Conservation (phyloP, 2,113 vertebrate genomes). For the Nibea albiflora region DNA sequence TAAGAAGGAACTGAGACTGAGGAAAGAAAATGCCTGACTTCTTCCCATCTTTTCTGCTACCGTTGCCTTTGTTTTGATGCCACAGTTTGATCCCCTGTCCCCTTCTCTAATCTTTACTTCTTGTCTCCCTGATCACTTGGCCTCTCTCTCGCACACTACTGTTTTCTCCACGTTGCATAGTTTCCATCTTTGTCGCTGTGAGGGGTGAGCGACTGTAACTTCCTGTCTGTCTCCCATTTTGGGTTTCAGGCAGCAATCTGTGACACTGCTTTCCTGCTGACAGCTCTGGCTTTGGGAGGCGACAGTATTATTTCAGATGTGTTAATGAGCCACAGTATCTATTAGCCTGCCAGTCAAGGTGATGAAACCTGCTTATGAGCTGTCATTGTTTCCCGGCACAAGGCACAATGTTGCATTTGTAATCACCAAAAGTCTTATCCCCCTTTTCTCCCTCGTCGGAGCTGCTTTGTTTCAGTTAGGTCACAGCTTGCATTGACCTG, state of each 20-base stretch:
- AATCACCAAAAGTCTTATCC: conserved; percentile 10
- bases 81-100: conserved; percentile 17
- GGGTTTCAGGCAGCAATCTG: conserved; percentile 35
- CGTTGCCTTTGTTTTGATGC: background rate
- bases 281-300: conserved; percentile 32
- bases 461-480: conserved; percentile 10
- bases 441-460: background rate
- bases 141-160: background rate
- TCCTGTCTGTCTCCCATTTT: conserved; percentile 16
- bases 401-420: conserved; percentile 15
- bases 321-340: conserved; percentile 58
- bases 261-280: conserved; percentile 41
- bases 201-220: conserved; percentile 4
- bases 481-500: background rate
- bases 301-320: conserved; percentile 47
- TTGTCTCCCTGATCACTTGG: conserved; percentile 12
- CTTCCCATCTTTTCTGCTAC: background rate
- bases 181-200: too few species aligned
- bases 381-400: conserved; percentile 15
- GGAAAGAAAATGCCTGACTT: conserved; percentile 6
- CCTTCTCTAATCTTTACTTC: conserved; percentile 19
- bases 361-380: conserved; percentile 33
- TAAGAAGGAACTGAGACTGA: conserved; percentile 2
- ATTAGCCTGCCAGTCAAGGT: conserved; percentile 52
- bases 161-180: background rate